A percentile compares a stretch with the other conserved stretches of the same genome.
Evolutionary conservation across 2,888 invertebrate species (phyloP).

Genomic region (Lathronympha strigana): DNA sequence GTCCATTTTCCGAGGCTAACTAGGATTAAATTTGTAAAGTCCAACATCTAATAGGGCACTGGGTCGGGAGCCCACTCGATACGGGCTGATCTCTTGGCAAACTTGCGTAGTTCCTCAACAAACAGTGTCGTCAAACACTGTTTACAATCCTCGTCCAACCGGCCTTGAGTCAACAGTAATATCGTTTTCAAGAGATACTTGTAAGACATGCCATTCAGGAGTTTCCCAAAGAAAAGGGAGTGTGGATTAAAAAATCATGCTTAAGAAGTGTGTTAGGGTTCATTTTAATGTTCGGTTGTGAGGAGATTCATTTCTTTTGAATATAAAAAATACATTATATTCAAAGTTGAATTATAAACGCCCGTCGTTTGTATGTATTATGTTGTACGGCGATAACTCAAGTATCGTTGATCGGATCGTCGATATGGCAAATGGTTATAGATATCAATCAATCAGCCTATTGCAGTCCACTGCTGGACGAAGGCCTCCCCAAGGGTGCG

Average conservation of each 20-base stretch:
- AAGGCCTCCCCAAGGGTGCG: no score
- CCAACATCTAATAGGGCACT: constrained; percentile 1
- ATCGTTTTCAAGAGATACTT: constrained; percentile 58
- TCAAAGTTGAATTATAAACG: no score
- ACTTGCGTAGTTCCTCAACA: constrained; percentile 59
- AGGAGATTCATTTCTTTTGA: background rate
- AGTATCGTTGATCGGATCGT: no score
- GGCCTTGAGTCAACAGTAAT: constrained; percentile 70
- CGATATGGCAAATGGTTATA: no score
- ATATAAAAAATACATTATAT: background rate
- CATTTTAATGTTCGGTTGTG: background rate
- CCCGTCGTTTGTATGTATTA: no score
- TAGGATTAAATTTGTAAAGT: background rate
- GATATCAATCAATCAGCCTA: no score
- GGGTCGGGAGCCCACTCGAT: constrained; percentile 37
- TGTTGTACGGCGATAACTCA: no score
- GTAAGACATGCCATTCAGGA: constrained; percentile 44
- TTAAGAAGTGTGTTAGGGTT: background rate
- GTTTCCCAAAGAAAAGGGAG: background rate
- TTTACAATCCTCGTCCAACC: constrained; percentile 60
- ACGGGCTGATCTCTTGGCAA: constrained; percentile 59
- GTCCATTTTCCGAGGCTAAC: no score
- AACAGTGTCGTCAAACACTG: constrained; percentile 64
- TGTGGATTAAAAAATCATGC: background rate
- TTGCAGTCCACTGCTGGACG: no score